phyloP scores from a whole-genome alignment of 2,888 invertebrate genomes.

The Anthoptus insignis region DNA sequence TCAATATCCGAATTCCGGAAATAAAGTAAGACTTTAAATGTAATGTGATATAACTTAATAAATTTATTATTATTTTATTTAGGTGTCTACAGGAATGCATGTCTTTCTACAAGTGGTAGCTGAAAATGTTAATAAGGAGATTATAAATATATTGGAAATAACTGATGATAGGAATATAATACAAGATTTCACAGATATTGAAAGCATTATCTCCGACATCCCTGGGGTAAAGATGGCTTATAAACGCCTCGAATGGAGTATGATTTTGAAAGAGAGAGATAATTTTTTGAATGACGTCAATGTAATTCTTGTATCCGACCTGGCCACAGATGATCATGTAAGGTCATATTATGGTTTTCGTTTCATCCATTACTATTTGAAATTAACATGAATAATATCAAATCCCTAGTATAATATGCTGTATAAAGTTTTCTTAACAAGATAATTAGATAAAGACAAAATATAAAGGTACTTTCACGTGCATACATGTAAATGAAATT shows the following conservation, averaged over 20 bases:
- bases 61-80: too few species aligned
- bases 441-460: too few species aligned
- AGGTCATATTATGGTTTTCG: slow-evolving; percentile 27
- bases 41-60: too few species aligned
- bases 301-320: slow-evolving; percentile 51
- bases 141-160: slow-evolving; percentile 53
- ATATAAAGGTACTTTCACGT: too few species aligned
- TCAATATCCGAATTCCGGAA: too few species aligned
- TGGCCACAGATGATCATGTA: slow-evolving; percentile 54
- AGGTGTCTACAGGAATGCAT: slow-evolving; percentile 50
- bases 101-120: slow-evolving; percentile 56
- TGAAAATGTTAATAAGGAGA: slow-evolving; percentile 56
- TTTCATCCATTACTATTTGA: too few species aligned
- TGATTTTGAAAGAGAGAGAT: slow-evolving; percentile 41
- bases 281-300: slow-evolving; percentile 49
- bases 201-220: slow-evolving; percentile 33
- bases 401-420: too few species aligned
- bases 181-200: slow-evolving; percentile 40
- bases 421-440: too few species aligned
- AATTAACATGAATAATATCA: too few species aligned
- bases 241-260: slow-evolving; percentile 40
- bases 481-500: too few species aligned
- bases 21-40: too few species aligned
- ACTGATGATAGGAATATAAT: slow-evolving; percentile 34
- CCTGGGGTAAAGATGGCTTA: slow-evolving; percentile 42